Conservation (phyloP, 2,797 vertebrate species). For the Esox masquinongy region DNA sequence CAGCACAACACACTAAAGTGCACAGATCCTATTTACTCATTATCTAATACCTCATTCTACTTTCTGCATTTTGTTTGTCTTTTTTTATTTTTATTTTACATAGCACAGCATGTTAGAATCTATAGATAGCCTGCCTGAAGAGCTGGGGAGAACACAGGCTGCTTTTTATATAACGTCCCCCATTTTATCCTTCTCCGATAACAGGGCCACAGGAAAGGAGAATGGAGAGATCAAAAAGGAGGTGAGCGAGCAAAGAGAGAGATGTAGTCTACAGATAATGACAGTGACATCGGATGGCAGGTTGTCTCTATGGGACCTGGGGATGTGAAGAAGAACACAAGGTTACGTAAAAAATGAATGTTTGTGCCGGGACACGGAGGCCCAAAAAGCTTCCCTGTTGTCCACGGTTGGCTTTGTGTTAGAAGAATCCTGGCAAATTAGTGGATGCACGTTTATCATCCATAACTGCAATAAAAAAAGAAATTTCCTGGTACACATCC, state of each 20-base stretch:
- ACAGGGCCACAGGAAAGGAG: conserved; percentile 34
- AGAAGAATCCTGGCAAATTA: too few relatives aligned
- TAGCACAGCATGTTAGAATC: conserved; percentile 50
- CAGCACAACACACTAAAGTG: not conserved
- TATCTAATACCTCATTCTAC: conserved; percentile 14
- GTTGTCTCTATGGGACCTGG: conserved; percentile 33
- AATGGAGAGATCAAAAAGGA: not conserved
- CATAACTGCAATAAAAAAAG: not conserved
- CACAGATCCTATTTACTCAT: conserved; percentile 4
- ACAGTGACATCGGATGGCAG: conserved; percentile 37
- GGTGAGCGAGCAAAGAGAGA: not conserved
- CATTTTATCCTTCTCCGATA: conserved; percentile 14
- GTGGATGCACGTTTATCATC: not conserved
- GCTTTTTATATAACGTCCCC: conserved; percentile 40
- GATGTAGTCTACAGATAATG: conserved; percentile 19
- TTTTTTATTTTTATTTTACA: conserved; percentile 19
- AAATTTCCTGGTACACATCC: not conserved
- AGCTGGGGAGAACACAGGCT: conserved; percentile 40
- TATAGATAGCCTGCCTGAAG: conserved; percentile 56
- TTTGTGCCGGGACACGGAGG: not conserved
- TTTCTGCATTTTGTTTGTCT: not conserved
- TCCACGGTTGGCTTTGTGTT: not conserved
- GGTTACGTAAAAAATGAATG: conserved; percentile 21
- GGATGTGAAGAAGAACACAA: conserved; percentile 14
- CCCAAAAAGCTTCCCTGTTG: conserved; percentile 1